Percentiles rank a stretch among this genome's conserved stretches.
Conservation (phyloP, 92 coral and sea anemone genomes). For the Zoanthus gigantus region DNA sequence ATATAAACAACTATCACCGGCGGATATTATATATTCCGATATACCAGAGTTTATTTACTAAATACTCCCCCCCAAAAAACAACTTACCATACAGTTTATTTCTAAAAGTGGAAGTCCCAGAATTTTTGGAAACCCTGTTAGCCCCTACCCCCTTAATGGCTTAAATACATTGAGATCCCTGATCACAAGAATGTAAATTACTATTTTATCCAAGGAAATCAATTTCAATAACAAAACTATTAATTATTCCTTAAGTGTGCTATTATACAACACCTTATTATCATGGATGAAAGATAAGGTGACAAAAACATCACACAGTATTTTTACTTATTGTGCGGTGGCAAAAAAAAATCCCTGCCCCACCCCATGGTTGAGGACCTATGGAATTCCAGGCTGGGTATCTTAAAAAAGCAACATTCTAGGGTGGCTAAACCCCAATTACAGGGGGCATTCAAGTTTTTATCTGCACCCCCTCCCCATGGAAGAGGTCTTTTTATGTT, state of each 20-base stretch:
- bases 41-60: too few relatives aligned
- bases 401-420: slow-evolving; percentile 1
- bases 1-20: too few relatives aligned
- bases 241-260: not conserved
- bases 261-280: slow-evolving; percentile 1
- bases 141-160: not conserved
- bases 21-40: too few relatives aligned
- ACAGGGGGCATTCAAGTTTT: not conserved
- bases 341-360: slow-evolving; percentile 2
- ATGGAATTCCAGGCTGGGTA: not conserved
- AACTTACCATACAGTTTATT: not conserved
- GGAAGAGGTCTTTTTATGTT: not conserved
- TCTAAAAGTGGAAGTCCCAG: not conserved
- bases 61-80: not conserved
- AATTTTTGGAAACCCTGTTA: slow-evolving; percentile 1
- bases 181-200: slow-evolving; percentile 4
- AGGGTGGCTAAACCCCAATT: slow-evolving; percentile 3
- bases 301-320: not conserved
- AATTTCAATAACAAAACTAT: slow-evolving; percentile 1
- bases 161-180: not conserved
- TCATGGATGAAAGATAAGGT: not conserved
- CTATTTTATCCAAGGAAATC: slow-evolving; percentile 1
- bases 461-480: not conserved
- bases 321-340: slow-evolving; percentile 3
- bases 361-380: slow-evolving; percentile 1